Conservation (phyloP, 2,113 vertebrate genomes). For the Zapornia atra region DNA sequence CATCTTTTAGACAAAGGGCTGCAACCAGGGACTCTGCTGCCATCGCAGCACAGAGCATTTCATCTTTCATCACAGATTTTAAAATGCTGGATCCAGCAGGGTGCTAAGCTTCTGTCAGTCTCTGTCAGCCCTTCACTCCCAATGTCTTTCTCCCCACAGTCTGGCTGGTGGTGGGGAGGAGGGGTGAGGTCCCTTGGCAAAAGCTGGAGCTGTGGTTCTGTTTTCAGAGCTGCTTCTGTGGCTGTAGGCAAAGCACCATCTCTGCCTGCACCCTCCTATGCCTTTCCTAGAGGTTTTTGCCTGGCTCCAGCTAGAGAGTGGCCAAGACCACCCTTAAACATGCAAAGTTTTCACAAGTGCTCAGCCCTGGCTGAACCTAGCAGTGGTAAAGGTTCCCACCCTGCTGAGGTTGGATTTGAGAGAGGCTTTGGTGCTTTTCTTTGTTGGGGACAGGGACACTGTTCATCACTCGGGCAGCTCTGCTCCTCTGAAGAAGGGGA, state of each 20-base stretch:
- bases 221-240: background rate
- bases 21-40: background rate
- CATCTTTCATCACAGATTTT: background rate
- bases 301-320: background rate
- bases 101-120: constrained; percentile 69
- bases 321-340: background rate
- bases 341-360: fast-evolving
- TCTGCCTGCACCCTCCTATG: background rate
- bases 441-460: background rate
- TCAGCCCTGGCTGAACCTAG: background rate
- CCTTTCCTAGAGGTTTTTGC: background rate
- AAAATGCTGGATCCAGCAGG: constrained; percentile 58
- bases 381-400: background rate
- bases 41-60: background rate
- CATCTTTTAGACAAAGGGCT: constrained; percentile 58
- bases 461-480: background rate
- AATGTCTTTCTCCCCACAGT: constrained; percentile 63
- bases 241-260: background rate
- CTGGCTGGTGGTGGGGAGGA: constrained; percentile 22
- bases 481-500: background rate
- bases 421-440: background rate
- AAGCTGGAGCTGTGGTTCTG: background rate
- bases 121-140: constrained; percentile 56
- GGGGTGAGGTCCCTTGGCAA: constrained; percentile 34
- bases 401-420: background rate